Evolutionary conservation across 2,888 invertebrate genomes (phyloP).

Genomic region (Operophtera brumata): DNA sequence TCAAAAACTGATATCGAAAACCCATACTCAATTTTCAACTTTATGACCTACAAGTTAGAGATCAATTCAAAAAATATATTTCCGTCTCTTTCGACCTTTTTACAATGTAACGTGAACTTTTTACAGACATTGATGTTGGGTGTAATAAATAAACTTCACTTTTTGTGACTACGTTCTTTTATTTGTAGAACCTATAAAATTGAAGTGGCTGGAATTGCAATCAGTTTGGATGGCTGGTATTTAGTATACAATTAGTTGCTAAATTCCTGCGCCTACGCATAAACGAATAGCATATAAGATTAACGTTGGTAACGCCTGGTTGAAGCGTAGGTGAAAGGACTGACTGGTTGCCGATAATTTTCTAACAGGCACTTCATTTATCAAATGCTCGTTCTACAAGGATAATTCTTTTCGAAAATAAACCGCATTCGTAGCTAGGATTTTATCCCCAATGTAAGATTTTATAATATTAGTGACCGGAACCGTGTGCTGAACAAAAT

Average conservation of each 20-base stretch:
- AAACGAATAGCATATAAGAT: background rate
- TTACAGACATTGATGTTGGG: background rate
- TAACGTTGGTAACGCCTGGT: background rate
- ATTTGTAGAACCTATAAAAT: background rate
- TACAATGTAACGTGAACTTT: background rate
- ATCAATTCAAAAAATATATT: slow-evolving; percentile 8
- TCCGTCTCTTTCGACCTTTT: background rate
- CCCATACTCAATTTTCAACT: background rate
- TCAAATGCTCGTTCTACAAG: background rate
- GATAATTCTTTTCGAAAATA: no score
- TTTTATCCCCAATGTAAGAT: no score
- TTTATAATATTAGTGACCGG: no score
- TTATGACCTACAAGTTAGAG: background rate
- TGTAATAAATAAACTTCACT: slow-evolving; percentile 18
- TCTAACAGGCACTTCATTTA: background rate
- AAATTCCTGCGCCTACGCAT: background rate
- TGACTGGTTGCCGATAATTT: background rate
- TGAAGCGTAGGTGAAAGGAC: background rate
- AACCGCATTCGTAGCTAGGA: no score
- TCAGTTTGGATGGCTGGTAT: background rate
- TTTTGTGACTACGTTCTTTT: slow-evolving; percentile 8
- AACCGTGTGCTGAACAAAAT: no score
- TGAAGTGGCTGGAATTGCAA: background rate
- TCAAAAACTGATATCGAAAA: background rate
- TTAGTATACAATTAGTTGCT: background rate